These are phyloP conservation scores for Loriculus beryllinus DNA, from an alignment of 2,797 vertebrate species.

Conservation along the genomic window DNA sequence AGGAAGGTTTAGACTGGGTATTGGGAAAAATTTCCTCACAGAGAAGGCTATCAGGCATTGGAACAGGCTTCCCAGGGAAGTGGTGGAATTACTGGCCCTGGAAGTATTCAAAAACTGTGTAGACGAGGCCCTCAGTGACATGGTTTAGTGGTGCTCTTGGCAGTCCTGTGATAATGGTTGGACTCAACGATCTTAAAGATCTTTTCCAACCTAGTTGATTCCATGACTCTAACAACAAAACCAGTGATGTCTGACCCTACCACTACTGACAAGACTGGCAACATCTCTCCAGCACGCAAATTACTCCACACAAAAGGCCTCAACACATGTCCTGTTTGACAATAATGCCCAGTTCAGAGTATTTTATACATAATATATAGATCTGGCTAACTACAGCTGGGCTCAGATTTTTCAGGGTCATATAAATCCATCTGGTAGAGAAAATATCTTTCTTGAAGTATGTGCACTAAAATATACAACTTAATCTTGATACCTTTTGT, in stretches of 20 bases:
- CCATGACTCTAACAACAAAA: neutral
- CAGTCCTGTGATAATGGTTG: neutral
- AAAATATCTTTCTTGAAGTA: neutral
- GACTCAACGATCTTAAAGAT: neutral
- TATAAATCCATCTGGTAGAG: neutral
- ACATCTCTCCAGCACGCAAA: neutral
- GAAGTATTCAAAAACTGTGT: neutral
- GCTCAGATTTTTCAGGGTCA: neutral
- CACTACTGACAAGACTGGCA: neutral
- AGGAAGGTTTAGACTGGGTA: neutral
- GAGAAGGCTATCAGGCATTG: neutral
- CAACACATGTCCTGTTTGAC: neutral
- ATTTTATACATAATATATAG: neutral
- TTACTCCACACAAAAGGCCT: neutral
- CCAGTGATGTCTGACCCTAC: accelerated
- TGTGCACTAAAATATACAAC: neutral
- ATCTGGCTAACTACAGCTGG: neutral
- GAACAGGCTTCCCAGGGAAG: neutral
- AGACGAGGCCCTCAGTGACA: neutral
- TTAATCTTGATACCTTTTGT: neutral
- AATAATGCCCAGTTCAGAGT: neutral
- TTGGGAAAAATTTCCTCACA: neutral
- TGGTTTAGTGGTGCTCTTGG: neutral
- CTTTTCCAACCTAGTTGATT: neutral
- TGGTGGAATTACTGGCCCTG: neutral